Percentiles rank a stretch among this genome's conserved stretches.
Evolutionary conservation across 2,797 vertebrate species (phyloP).

Genomic region (Psittacula echo): DNA sequence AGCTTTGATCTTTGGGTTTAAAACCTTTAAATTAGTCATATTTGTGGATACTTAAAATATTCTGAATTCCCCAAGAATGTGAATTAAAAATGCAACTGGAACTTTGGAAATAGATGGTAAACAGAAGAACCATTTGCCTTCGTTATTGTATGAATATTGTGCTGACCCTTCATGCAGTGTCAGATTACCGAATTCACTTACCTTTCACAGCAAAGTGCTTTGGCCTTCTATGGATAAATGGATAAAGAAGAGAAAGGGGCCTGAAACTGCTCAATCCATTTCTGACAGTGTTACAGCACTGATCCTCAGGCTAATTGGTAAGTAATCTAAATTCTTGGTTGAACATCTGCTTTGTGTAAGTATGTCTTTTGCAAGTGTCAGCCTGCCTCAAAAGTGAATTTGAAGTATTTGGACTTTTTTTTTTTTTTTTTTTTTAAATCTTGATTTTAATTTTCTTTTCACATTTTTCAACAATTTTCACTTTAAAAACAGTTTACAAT

Average conservation of each 20-base stretch:
- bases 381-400: neutral
- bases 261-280: conserved; percentile 67
- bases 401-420: neutral
- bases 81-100: neutral
- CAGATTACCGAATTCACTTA: neutral
- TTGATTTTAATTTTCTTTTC: neutral
- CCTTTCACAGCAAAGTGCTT: conserved; percentile 85
- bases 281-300: conserved; percentile 84
- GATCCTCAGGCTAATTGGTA: conserved; percentile 91
- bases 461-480: neutral
- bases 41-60: neutral
- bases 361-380: neutral
- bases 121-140: neutral
- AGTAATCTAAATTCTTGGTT: conserved; percentile 28
- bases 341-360: neutral
- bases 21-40: neutral
- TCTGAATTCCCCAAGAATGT: neutral
- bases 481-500: neutral
- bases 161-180: neutral
- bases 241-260: conserved; percentile 86
- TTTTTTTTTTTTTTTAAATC: neutral
- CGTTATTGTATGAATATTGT: neutral
- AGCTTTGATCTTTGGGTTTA: neutral
- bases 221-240: conserved; percentile 96
- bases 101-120: neutral